These are phyloP conservation scores for Amazona vittata DNA, from an alignment of 2,113 vertebrate species.

Conservation along the genomic window DNA sequence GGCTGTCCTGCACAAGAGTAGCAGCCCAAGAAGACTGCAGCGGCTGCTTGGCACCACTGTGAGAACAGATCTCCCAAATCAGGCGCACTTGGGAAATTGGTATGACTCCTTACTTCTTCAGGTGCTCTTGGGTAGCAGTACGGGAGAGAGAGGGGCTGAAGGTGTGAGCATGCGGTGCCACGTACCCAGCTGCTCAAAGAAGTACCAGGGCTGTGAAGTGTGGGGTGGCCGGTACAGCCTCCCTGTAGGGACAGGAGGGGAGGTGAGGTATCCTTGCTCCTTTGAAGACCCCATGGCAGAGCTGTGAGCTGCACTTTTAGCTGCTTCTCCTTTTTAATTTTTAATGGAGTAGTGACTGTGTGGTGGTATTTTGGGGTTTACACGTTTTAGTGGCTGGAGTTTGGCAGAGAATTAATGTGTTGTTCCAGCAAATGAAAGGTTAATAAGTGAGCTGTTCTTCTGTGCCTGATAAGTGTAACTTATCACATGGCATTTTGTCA, in stretches of 20 bases:
- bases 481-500: not conserved
- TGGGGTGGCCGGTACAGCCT: not conserved
- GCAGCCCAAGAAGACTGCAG: not conserved
- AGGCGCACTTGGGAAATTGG: accelerated
- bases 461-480: not conserved
- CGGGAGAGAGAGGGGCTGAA: accelerated
- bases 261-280: not conserved
- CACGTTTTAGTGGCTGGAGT: not conserved
- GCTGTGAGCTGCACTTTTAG: not conserved
- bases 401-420: not conserved
- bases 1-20: accelerated
- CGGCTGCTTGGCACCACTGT: accelerated
- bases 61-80: accelerated
- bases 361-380: not conserved
- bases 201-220: not conserved
- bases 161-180: accelerated
- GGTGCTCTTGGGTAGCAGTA: not conserved
- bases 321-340: not conserved
- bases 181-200: accelerated
- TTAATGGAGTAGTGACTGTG: not conserved
- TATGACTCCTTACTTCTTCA: not conserved
- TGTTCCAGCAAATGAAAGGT: not conserved
- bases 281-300: accelerated
- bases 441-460: not conserved
- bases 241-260: not conserved